Conservation (phyloP, 2,888 invertebrate genomes). For the Hyalella azteca region DNA sequence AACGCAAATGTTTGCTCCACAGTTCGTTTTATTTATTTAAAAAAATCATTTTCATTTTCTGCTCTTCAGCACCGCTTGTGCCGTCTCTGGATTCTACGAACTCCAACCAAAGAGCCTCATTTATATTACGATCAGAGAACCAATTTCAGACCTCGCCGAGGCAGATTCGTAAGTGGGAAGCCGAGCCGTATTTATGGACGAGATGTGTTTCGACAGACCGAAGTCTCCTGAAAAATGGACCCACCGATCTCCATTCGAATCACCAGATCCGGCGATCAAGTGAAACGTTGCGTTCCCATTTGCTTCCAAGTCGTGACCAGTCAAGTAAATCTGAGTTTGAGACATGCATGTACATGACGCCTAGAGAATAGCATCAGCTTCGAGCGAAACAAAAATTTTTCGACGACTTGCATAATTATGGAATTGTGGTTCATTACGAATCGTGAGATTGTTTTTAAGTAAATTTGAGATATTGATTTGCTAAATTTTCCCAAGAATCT, state of each 20-base stretch:
- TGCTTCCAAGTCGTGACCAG: not conserved
- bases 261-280: constrained; percentile 23
- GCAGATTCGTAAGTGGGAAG: constrained; percentile 27
- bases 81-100: constrained; percentile 3
- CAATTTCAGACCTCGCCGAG: constrained; percentile 35
- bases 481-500: too few relatives aligned
- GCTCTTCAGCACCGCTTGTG: not conserved
- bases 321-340: not conserved
- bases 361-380: too few relatives aligned
- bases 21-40: not conserved
- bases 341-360: too few relatives aligned
- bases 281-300: constrained; percentile 15
- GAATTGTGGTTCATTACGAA: too few relatives aligned
- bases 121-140: constrained; percentile 37
- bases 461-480: too few relatives aligned
- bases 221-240: constrained; percentile 30
- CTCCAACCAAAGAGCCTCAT: constrained; percentile 16
- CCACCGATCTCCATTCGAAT: constrained; percentile 14
- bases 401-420: too few relatives aligned
- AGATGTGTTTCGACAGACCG: constrained; percentile 26
- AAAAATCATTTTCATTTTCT: not conserved
- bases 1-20: not conserved
- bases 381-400: too few relatives aligned
- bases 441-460: too few relatives aligned
- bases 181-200: constrained; percentile 31